These are phyloP conservation scores for Eulithis testata DNA, from an alignment of 2,888 invertebrate species.

Conservation along the genomic window DNA sequence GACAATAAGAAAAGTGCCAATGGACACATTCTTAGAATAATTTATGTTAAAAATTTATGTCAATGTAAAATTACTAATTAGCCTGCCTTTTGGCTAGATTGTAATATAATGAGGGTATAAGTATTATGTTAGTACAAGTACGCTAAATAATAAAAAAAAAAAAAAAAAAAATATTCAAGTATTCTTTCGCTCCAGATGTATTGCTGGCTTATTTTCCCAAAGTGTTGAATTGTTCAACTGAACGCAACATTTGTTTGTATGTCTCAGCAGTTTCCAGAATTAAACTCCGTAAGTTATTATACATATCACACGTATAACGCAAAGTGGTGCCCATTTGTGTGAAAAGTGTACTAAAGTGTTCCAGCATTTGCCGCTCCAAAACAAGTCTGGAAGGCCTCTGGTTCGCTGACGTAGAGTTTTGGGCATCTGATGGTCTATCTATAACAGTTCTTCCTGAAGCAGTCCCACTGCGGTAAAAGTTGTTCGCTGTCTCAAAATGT, in stretches of 20 bases:
- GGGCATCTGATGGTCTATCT: conserved; percentile 8
- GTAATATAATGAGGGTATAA: too few species aligned
- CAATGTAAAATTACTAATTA: too few species aligned
- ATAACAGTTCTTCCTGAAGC: not conserved
- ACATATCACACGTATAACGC: conserved; percentile 21
- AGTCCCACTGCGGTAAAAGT: conserved; percentile 1
- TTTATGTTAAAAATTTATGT: too few species aligned
- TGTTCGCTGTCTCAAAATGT: conserved; percentile 1
- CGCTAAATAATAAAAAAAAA: too few species aligned
- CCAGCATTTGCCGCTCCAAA: conserved; percentile 29
- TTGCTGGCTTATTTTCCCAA: not conserved
- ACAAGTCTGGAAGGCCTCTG: conserved; percentile 3
- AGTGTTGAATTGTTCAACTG: conserved; percentile 1
- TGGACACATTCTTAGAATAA: too few species aligned
- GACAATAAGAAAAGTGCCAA: too few species aligned
- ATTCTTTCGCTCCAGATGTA: not conserved
- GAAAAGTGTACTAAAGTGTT: conserved; percentile 17
- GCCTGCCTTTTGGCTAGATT: too few species aligned
- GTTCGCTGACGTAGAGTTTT: not conserved
- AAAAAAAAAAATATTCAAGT: too few species aligned
- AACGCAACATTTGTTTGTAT: not conserved
- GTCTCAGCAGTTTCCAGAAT: conserved; percentile 11
- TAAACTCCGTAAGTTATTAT: conserved; percentile 14
- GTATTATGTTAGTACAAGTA: too few species aligned
- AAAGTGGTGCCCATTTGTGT: conserved; percentile 19